These are phyloP conservation scores for Deilephila porcellus DNA, from an alignment of 2,888 invertebrate species.

Conservation along the genomic window DNA sequence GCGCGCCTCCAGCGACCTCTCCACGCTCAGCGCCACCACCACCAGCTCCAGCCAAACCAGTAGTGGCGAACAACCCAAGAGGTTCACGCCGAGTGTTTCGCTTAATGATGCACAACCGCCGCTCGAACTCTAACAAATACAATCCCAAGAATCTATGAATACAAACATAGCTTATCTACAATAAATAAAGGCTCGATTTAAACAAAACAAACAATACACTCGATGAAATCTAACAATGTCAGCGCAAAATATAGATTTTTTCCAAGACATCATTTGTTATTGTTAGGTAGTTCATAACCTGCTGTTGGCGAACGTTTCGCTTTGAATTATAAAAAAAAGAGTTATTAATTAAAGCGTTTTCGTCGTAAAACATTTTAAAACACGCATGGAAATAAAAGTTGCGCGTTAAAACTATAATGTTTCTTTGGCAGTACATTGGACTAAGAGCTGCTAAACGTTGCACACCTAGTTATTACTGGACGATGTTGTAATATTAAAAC, in stretches of 20 bases:
- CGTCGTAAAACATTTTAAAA: slow-evolving; percentile 7
- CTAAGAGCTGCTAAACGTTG: not conserved
- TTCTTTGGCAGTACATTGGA: not conserved
- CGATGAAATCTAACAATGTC: not conserved
- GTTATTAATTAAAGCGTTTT: slow-evolving; percentile 15
- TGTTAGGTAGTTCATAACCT: not conserved
- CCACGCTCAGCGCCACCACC: slow-evolving; percentile 79
- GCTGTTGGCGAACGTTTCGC: not conserved
- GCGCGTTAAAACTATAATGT: not conserved
- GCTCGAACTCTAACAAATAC: not conserved
- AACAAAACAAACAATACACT: no score
- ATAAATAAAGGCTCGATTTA: no score
- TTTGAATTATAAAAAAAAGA: slow-evolving; percentile 6
- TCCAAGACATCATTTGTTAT: not conserved
- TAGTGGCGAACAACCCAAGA: slow-evolving; percentile 75
- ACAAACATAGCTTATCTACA: no score
- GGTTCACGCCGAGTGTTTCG: slow-evolving; percentile 56
- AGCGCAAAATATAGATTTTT: not conserved
- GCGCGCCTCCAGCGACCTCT: slow-evolving; percentile 80
- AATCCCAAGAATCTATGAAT: not conserved
- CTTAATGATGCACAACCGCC: slow-evolving; percentile 1
- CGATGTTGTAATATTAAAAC: not conserved
- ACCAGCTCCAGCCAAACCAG: slow-evolving; percentile 80
- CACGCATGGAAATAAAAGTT: not conserved
- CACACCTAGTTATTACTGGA: not conserved